phyloP scores from a whole-genome alignment of 1,140 invertebrate genomes.

The Drosophila subobscura region DNA sequence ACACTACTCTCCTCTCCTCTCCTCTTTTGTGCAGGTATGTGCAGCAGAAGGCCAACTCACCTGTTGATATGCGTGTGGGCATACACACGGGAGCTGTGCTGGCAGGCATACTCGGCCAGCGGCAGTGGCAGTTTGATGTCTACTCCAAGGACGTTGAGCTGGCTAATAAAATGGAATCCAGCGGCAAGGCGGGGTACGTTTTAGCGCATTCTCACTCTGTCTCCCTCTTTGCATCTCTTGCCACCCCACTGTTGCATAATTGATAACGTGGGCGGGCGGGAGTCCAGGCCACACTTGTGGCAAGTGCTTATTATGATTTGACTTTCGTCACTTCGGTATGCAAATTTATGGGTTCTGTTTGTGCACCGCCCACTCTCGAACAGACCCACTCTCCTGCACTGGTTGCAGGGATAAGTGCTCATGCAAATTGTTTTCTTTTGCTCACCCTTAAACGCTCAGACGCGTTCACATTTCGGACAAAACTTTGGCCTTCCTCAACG shows the following conservation, averaged over 20 bases:
- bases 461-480: conserved; percentile 97
- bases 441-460: conserved; percentile 83
- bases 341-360: conserved; percentile 56
- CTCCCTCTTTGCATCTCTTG: not conserved
- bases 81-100: conserved; percentile 98
- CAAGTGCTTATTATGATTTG: conserved; percentile 51
- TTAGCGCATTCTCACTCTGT: conserved; percentile 2
- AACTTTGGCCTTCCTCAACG: conserved; percentile 94
- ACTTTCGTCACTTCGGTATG: conserved; percentile 57
- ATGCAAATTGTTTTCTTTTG: conserved; percentile 8
- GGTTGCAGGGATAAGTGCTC: conserved; percentile 2
- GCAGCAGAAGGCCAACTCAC: conserved; percentile 96
- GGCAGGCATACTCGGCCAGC: conserved; percentile 97
- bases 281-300: conserved; percentile 8
- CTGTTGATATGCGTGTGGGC: conserved; percentile 98
- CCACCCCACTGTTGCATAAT: conserved; percentile 41
- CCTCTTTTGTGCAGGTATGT: conserved; percentile 88
- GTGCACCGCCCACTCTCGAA: conserved; percentile 6
- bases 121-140: conserved; percentile 99
- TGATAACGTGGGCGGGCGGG: conserved; percentile 24
- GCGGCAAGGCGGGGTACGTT: conserved; percentile 96
- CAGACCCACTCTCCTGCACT: not conserved
- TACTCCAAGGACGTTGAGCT: conserved; percentile 98
- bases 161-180: conserved; percentile 99
- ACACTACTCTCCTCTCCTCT: not conserved